phyloP scores from a whole-genome alignment of 2,113 vertebrate species.

The Panthera tigris region DNA sequence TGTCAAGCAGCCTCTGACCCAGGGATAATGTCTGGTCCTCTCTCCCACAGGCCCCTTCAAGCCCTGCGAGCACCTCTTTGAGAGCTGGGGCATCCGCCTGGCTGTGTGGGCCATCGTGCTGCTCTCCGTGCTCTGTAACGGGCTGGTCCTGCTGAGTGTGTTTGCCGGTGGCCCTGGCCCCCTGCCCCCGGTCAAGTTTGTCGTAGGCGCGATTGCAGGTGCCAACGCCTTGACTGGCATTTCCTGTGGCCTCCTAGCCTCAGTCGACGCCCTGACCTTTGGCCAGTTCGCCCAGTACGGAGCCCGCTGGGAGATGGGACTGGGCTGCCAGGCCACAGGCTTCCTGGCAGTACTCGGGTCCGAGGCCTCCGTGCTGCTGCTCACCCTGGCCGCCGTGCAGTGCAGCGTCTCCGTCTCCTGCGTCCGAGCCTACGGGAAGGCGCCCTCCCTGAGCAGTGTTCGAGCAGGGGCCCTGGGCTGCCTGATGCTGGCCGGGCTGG shows the following conservation, averaged over 20 bases:
- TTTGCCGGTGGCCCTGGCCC: conserved; percentile 87
- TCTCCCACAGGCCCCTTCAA: conserved; percentile 93
- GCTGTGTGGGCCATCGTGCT: conserved; percentile 92
- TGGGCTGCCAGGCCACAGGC: conserved; percentile 91
- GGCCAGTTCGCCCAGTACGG: conserved; percentile 91
- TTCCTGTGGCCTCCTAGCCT: conserved; percentile 91
- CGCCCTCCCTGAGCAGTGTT: conserved; percentile 86
- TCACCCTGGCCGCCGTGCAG: conserved; percentile 92
- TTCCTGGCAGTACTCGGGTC: conserved; percentile 95
- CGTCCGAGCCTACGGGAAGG: conserved; percentile 87
- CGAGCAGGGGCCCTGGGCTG: conserved; percentile 89
- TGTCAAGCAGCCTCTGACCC: no score
- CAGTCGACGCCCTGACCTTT: conserved; percentile 91
- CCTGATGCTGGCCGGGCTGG: conserved; percentile 87
- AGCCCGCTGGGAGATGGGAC: conserved; percentile 91
- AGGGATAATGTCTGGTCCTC: background rate
- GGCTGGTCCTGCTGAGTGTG: conserved; percentile 90
- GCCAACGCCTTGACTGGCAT: conserved; percentile 92
- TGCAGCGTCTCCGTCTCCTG: conserved; percentile 91
- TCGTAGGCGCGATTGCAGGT: conserved; percentile 92
- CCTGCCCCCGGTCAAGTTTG: conserved; percentile 92
- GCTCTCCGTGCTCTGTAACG: conserved; percentile 91
- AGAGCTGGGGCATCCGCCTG: conserved; percentile 95
- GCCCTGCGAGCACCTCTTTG: conserved; percentile 94
- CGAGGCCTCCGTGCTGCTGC: conserved; percentile 91